phyloP scores from a whole-genome alignment of 35 echinoderm and acorn worm species.

The Patiria miniata region DNA sequence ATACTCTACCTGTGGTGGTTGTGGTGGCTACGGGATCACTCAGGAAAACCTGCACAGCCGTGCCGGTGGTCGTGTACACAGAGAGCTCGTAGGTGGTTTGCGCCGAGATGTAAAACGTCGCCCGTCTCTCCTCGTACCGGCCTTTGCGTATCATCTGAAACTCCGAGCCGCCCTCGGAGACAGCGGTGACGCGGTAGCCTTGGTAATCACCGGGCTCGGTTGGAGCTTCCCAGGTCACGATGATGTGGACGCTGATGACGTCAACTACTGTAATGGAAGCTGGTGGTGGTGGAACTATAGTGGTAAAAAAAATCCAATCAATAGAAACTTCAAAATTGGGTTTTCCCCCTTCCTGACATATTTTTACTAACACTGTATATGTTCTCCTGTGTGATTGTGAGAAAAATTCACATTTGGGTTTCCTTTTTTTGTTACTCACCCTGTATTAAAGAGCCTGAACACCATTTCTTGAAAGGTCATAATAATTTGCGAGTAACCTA shows the following conservation, averaged over 20 bases:
- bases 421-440: no score
- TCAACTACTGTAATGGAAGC: neutral
- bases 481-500: no score
- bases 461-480: no score
- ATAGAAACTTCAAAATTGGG: neutral
- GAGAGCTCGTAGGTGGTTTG: no score
- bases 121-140: neutral
- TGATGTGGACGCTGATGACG: neutral
- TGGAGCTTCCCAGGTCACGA: neutral
- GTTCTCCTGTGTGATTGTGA: no score
- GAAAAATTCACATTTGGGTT: no score
- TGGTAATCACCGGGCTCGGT: neutral
- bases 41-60: neutral
- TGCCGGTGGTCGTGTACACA: neutral
- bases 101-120: neutral
- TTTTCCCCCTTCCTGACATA: no score
- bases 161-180: no score
- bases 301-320: neutral
- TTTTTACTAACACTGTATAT: no score
- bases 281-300: neutral
- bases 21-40: neutral
- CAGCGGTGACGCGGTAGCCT: neutral
- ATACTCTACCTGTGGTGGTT: neutral
- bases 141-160: neutral
- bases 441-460: no score